phyloP scores from a whole-genome alignment of 2,113 vertebrate species.

The Phylloscopus trochiloides region DNA sequence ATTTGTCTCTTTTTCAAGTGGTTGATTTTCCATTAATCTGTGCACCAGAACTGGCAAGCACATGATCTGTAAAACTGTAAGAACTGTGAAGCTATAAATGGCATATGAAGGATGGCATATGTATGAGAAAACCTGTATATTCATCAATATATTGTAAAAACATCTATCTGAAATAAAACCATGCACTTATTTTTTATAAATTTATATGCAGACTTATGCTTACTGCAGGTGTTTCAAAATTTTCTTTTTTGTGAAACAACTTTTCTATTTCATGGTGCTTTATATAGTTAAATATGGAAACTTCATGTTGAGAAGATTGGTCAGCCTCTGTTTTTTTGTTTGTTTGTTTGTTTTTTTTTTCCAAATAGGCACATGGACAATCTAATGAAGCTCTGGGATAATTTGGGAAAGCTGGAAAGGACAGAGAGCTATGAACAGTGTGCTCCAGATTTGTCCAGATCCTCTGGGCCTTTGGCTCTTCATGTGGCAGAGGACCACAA shows the following conservation, averaged over 20 bases:
- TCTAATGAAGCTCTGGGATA: constrained; percentile 63
- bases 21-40: neutral
- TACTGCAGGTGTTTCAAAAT: neutral
- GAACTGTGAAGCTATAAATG: neutral
- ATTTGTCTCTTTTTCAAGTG: neutral
- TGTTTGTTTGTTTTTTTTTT: neutral
- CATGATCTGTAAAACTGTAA: neutral
- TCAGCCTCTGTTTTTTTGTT: neutral
- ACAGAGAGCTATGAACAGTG: constrained; percentile 56
- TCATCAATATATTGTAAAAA: neutral
- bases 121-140: neutral
- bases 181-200: neutral
- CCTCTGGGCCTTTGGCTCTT: constrained; percentile 1
- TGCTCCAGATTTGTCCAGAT: constrained; percentile 75
- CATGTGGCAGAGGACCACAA: neutral
- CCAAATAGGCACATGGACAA: constrained; percentile 43
- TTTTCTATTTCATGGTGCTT: neutral
- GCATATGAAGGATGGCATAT: neutral
- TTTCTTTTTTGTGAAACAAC: neutral
- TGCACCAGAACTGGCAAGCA: neutral
- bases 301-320: neutral
- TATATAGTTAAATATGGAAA: neutral
- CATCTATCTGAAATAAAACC: neutral
- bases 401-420: constrained; percentile 71
- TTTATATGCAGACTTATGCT: neutral